Percentiles rank a stretch among this genome's conserved stretches.
phyloP scores from a whole-genome alignment of 2,888 invertebrate species.

The Temnothorax ravouxi region DNA sequence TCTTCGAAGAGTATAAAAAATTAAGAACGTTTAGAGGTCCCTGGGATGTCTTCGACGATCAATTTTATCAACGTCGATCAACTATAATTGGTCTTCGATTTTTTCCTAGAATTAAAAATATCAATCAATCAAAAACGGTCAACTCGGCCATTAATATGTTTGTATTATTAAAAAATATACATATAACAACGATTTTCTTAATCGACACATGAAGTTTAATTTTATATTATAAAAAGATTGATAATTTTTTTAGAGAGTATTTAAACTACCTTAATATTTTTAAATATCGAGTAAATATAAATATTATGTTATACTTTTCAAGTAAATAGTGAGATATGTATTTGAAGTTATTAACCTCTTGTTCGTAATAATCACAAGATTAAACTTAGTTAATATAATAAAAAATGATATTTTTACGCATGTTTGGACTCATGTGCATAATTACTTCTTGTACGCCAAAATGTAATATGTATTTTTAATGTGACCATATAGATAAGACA shows the following conservation, averaged over 20 bases:
- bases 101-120: constrained; percentile 10
- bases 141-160: neutral
- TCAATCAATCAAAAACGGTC: neutral
- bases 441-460: neutral
- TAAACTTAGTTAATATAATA: constrained; percentile 9
- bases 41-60: neutral
- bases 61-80: neutral
- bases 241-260: neutral
- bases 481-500: constrained; percentile 18
- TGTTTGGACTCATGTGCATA: neutral
- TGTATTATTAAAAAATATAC: neutral
- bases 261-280: neutral
- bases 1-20: neutral
- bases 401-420: neutral
- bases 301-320: constrained; percentile 10
- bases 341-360: neutral
- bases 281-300: neutral
- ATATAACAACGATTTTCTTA: neutral
- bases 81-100: neutral
- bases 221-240: neutral
- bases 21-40: neutral
- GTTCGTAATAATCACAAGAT: constrained; percentile 18
- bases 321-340: neutral
- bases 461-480: constrained; percentile 13
- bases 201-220: neutral